phyloP scores from a whole-genome alignment of 2,888 invertebrate genomes.

The Incurvaria masculella region DNA sequence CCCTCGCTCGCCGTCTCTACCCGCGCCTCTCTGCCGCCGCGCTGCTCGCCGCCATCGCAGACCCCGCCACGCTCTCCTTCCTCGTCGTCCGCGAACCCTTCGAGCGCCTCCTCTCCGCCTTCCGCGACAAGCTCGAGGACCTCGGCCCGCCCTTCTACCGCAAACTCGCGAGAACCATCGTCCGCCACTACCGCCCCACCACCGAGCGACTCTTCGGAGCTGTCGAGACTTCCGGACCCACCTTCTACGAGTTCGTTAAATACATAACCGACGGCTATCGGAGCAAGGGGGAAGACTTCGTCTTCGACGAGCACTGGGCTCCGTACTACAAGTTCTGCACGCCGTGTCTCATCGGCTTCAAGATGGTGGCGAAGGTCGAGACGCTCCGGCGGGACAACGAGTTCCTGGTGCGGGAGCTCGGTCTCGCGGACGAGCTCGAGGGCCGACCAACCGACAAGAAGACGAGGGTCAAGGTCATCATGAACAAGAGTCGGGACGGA shows the following conservation, averaged over 20 bases:
- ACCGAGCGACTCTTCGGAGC: conserved; percentile 30
- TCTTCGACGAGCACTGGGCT: conserved; percentile 63
- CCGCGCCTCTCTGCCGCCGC: conserved; percentile 64
- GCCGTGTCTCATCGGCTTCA: conserved; percentile 63
- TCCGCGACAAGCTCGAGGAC: conserved; percentile 71
- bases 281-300: conserved; percentile 34
- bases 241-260: conserved; percentile 68
- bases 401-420: conserved; percentile 57
- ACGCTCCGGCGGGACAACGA: conserved; percentile 58
- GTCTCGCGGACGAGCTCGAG: conserved; percentile 51
- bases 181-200: conserved; percentile 54
- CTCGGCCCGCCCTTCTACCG: conserved; percentile 66
- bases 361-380: conserved; percentile 62
- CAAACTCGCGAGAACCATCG: conserved; percentile 63
- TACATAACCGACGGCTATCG: conserved; percentile 63
- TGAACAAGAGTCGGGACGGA: conserved; percentile 53
- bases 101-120: conserved; percentile 68
- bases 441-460: conserved; percentile 46
- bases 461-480: conserved; percentile 48
- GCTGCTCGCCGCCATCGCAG: conserved; percentile 53
- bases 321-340: conserved; percentile 63
- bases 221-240: conserved; percentile 51
- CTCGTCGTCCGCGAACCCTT: conserved; percentile 71
- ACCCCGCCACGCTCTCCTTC: conserved; percentile 62
- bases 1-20: conserved; percentile 65